These are phyloP conservation scores for Meriones unguiculatus DNA, from an alignment of 2,113 vertebrate genomes.

Conservation along the genomic window DNA sequence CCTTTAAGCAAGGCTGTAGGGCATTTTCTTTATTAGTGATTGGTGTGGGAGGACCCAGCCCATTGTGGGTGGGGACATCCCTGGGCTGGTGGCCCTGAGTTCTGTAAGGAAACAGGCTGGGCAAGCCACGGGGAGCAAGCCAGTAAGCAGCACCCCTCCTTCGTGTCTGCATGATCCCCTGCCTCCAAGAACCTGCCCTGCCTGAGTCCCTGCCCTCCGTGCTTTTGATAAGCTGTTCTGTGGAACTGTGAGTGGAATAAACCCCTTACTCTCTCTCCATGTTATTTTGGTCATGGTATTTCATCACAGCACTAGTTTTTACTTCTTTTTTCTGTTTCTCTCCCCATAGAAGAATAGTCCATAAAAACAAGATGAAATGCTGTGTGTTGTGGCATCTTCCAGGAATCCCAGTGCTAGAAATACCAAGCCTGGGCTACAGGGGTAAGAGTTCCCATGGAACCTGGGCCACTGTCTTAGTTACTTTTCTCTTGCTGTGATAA, in stretches of 20 bases:
- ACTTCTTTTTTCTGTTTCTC: background rate
- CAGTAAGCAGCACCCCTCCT: background rate
- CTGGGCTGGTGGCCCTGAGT: background rate
- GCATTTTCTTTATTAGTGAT: background rate
- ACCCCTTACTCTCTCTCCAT: background rate
- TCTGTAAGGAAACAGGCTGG: background rate
- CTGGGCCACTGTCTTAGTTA: background rate
- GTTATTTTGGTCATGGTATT: background rate
- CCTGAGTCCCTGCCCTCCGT: background rate
- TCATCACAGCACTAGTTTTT: background rate
- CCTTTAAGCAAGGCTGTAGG: background rate
- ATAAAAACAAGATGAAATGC: background rate
- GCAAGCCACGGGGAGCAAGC: background rate
- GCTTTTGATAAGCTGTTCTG: background rate
- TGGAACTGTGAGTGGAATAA: background rate
- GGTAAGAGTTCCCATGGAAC: background rate
- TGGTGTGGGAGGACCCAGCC: background rate
- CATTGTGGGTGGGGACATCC: background rate
- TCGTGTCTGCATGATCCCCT: background rate
- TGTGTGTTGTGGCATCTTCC: background rate
- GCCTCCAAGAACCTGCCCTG: background rate
- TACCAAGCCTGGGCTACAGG: background rate
- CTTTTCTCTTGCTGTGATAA: background rate
- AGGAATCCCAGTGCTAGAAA: background rate
- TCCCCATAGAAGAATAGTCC: background rate